Evolutionary conservation across 2,888 invertebrate genomes (phyloP), one percentile per base, ranked within the genome.

Genomic region (Tigriopus californicus): DNA sequence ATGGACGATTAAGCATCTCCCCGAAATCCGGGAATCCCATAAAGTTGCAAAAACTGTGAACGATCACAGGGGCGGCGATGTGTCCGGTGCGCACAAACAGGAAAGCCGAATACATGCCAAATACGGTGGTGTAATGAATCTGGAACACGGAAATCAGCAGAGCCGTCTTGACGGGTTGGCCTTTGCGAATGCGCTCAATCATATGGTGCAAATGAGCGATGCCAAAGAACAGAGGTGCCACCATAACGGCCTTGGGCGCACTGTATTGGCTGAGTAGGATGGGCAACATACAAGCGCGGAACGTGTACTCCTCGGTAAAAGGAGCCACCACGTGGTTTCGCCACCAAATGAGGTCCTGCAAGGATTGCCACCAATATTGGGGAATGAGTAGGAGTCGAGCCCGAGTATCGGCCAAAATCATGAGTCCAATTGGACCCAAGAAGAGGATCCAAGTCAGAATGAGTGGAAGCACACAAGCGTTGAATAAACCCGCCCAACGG

Each of bases 11-110:
- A 61, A 78, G 68, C 3, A 85, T 73, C 68, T 85, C 89, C 2
- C 77, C 75, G 63, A 94, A 76, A 70, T 91, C 86, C 0, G 94
- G 94, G 68, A 94, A 84, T 8, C 94, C 94, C 89, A 95, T 91
- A 71, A 89, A 86, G 72, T 95, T 95, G 72, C 95, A 95, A 71
- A 92, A 91, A 41, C 88, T 83, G 71, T 95, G 95, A 1, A 84
- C 90, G 15, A 89, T 71, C 65, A 92, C 80, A 2, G 90, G 86
- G 1, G 92, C 87, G 18, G 82, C 75, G 66, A 94, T 80, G 70
- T 94, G 91, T 42, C 91, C 90, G 80, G 74, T 24, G 33, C 60
- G 40, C n/a, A 60, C 15, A 13, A 60, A 61, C 15, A 48, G 48
- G 25, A 44, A 54, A 56, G 61, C 54, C 6, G 92, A 91, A 71